A percentile compares a stretch with the other conserved stretches of the same genome.
phyloP scores from a whole-genome alignment of 2,888 invertebrate genomes.

The Pomacea canaliculata region DNA sequence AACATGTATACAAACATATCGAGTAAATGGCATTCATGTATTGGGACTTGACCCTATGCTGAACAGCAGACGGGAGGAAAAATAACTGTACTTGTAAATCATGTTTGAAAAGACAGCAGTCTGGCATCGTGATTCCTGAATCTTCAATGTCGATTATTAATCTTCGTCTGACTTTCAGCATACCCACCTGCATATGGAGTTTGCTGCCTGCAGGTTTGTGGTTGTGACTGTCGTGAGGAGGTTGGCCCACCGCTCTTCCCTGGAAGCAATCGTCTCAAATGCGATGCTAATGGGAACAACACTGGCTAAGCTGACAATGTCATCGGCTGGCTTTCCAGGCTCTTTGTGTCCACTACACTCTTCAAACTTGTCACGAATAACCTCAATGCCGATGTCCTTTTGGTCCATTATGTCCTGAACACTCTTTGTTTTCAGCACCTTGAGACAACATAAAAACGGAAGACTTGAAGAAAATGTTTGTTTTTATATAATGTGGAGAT shows the following conservation, averaged over 20 bases:
- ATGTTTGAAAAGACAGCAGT: no score
- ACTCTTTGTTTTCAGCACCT: slow-evolving; percentile 43
- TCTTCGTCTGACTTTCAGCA: no score
- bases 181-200: slow-evolving; percentile 7
- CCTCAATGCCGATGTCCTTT: slow-evolving; percentile 47
- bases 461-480: no score
- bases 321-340: slow-evolving; percentile 11
- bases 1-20: background rate
- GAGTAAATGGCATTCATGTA: background rate
- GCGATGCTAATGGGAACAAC: slow-evolving; percentile 23
- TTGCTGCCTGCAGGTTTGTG: background rate
- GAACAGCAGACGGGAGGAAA: no score
- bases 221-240: slow-evolving; percentile 12
- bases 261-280: slow-evolving; percentile 16
- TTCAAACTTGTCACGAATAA: slow-evolving; percentile 40
- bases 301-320: slow-evolving; percentile 19
- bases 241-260: slow-evolving; percentile 18
- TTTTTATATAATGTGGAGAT: no score
- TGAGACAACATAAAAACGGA: background rate
- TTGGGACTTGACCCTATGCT: no score
- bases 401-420: slow-evolving; percentile 50
- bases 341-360: slow-evolving; percentile 8
- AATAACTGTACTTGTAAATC: no score
- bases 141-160: no score
- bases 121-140: no score